A percentile compares a stretch with the other conserved stretches of the same genome.
phyloP scores from a whole-genome alignment of 2,113 vertebrate genomes.

The pig (Sus scrofa) region T2T-Sscrofa CM000814.6:84781001-84781500 shows the following conservation, averaged over 20 bases:
- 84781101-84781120: too few relatives aligned
- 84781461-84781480: too few relatives aligned
- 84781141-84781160: too few relatives aligned
- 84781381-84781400: slow-evolving; percentile 12
- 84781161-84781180: too few relatives aligned
- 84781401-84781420: slow-evolving; percentile 24
- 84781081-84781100: background rate
- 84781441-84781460: background rate
- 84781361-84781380: slow-evolving; percentile 4
- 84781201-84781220: too few relatives aligned
- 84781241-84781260: slow-evolving; percentile 26
- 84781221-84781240: background rate
- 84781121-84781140: too few relatives aligned
- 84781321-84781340: background rate
- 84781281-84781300: background rate
- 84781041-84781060: background rate
- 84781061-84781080: background rate
- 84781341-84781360: background rate
- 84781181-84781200: too few relatives aligned
- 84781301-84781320: background rate
- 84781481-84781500: background rate
- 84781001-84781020: background rate
- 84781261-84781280: background rate
- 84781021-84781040: background rate
- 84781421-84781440: background rate